A percentile compares a stretch with the other conserved stretches of the same genome.
Evolutionary conservation across 2,888 invertebrate species (phyloP).

Genomic region (Agelastica alni): DNA sequence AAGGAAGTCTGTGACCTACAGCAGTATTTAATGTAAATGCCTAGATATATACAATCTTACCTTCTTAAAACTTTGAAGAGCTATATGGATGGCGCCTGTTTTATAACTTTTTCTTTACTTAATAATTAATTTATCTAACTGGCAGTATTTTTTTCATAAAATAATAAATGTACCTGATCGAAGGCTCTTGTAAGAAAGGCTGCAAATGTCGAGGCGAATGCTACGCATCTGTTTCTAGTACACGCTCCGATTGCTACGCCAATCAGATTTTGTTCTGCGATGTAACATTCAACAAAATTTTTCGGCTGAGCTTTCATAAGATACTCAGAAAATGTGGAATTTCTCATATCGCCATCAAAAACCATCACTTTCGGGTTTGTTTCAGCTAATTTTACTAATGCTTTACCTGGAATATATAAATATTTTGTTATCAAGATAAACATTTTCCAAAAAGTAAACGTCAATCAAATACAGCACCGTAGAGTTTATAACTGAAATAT

Average conservation of each 20-base stretch:
- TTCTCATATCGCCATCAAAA: constrained; percentile 96
- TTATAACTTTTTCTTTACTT: too few species aligned
- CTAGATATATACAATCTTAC: too few species aligned
- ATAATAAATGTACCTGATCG: constrained; percentile 72
- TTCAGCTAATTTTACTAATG: constrained; percentile 82
- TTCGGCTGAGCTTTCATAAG: constrained; percentile 72
- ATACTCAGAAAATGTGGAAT: constrained; percentile 95
- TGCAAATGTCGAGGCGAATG: constrained; percentile 96
- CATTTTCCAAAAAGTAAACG: too few species aligned
- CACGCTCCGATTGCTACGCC: constrained; percentile 94
- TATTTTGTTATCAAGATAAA: too few species aligned
- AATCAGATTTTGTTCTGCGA: constrained; percentile 97
- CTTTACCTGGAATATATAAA: constrained; percentile 50
- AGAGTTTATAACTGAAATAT: too few species aligned
- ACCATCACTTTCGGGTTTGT: constrained; percentile 84
- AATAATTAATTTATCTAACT: too few species aligned
- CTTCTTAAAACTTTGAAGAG: too few species aligned
- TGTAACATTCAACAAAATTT: constrained; percentile 95
- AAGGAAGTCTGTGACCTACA: too few species aligned
- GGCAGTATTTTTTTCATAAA: too few species aligned
- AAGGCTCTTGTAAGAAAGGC: constrained; percentile 95
- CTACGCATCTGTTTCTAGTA: constrained; percentile 87
- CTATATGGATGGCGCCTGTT: too few species aligned
- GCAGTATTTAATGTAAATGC: too few species aligned
- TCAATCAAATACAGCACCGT: too few species aligned